These are phyloP conservation scores for Graphium colonna DNA, from an alignment of 2,888 invertebrate species.

Conservation along the genomic window DNA sequence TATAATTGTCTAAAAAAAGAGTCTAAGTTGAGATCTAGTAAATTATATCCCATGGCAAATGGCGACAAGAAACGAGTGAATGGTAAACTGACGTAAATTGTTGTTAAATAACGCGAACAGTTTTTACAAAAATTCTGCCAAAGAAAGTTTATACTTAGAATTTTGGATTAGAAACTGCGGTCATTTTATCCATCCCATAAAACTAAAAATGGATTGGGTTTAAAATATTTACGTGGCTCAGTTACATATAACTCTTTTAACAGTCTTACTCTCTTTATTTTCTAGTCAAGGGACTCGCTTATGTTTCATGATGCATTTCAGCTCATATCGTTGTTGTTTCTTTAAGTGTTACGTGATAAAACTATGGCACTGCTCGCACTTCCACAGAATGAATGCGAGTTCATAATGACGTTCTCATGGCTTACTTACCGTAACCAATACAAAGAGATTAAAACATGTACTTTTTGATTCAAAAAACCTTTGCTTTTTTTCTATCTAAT, in stretches of 20 bases:
- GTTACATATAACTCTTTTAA: constrained; percentile 27
- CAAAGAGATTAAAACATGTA: not conserved
- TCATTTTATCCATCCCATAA: not conserved
- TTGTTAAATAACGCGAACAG: too few species aligned
- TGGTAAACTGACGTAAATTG: too few species aligned
- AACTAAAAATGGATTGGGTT: not conserved
- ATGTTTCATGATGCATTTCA: constrained; percentile 36
- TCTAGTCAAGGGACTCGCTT: constrained; percentile 34
- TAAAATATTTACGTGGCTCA: not conserved
- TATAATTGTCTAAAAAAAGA: too few species aligned
- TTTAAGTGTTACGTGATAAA: constrained; percentile 48
- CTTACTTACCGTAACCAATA: not conserved
- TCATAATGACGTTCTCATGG: constrained; percentile 1
- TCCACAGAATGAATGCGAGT: constrained; percentile 30
- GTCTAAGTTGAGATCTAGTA: too few species aligned
- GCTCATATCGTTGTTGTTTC: constrained; percentile 42
- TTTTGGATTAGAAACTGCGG: not conserved
- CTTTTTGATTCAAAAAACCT: too few species aligned
- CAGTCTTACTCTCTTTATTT: constrained; percentile 39
- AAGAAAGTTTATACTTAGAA: not conserved
- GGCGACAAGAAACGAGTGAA: too few species aligned
- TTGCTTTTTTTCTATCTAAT: too few species aligned
- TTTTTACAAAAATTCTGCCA: not conserved
- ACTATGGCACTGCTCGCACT: constrained; percentile 42
- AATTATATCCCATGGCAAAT: too few species aligned